These are phyloP conservation scores for Hoplodrina blanda DNA, from an alignment of 2,888 invertebrate species.

Conservation along the genomic window DNA sequence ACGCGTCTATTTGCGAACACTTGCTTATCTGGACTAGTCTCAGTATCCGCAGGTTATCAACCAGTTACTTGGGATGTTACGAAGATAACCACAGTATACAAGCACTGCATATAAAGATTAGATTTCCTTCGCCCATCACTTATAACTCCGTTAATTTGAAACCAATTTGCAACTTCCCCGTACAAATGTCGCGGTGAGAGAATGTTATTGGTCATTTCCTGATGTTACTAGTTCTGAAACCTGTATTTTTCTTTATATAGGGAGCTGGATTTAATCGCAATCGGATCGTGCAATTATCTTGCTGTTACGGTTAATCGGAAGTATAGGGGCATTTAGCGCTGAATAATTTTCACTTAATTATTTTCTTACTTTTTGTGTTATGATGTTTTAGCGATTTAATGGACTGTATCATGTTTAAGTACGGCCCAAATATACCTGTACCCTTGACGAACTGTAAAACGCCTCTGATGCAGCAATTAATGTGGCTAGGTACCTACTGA, in stretches of 20 bases:
- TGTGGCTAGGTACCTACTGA: too few relatives aligned
- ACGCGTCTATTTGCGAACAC: slow-evolving; percentile 26
- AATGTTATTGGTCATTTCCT: slow-evolving; percentile 56
- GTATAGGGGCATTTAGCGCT: neutral
- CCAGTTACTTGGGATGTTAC: slow-evolving; percentile 44
- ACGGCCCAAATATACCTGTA: too few relatives aligned
- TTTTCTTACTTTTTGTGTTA: too few relatives aligned
- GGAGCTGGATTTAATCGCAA: slow-evolving; percentile 32
- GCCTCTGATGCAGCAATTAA: too few relatives aligned
- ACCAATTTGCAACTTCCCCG: slow-evolving; percentile 71
- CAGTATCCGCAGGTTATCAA: slow-evolving; percentile 41
- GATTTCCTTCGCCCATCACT: slow-evolving; percentile 54
- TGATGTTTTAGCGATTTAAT: too few relatives aligned
- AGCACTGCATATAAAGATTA: slow-evolving; percentile 44
- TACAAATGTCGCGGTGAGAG: slow-evolving; percentile 51
- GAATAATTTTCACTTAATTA: slow-evolving; percentile 3
- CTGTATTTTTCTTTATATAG: slow-evolving; percentile 31
- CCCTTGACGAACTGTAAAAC: too few relatives aligned
- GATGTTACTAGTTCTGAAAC: slow-evolving; percentile 40
- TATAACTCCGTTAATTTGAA: slow-evolving; percentile 60
- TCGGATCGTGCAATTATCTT: slow-evolving; percentile 31
- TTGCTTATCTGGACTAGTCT: slow-evolving; percentile 11
- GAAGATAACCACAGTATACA: slow-evolving; percentile 43
- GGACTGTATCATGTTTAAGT: too few relatives aligned
- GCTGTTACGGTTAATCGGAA: slow-evolving; percentile 22